Conservation (phyloP, 2,113 vertebrate species). For the Rostratula benghalensis region DNA sequence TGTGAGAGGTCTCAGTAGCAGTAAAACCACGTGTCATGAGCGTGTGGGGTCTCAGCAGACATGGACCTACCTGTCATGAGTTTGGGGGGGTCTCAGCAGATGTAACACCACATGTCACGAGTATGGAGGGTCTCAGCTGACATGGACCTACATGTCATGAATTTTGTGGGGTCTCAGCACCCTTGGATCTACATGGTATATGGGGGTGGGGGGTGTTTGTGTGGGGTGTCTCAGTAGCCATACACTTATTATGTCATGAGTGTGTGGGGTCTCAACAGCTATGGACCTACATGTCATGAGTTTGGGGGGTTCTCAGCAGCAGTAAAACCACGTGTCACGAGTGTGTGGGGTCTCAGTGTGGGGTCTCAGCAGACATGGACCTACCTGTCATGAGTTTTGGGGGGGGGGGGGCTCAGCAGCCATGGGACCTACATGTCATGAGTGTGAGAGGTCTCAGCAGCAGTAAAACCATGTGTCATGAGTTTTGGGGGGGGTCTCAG, state of each 20-base stretch:
- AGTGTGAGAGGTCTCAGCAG: too few relatives aligned
- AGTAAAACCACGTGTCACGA: fast-evolving
- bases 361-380: background rate
- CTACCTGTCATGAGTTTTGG: background rate
- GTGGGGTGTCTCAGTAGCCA: too few relatives aligned
- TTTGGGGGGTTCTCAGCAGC: background rate
- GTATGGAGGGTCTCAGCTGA: background rate
- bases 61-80: too few relatives aligned
- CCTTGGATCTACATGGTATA: too few relatives aligned
- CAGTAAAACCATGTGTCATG: too few relatives aligned
- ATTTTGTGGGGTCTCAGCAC: background rate
- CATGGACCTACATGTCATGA: fast-evolving
- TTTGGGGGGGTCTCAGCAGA: background rate
- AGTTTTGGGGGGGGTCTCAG: background rate
- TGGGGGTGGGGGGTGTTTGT: too few relatives aligned
- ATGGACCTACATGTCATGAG: background rate
- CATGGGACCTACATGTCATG: too few relatives aligned
- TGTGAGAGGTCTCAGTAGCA: too few relatives aligned
- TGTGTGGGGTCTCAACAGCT: background rate
- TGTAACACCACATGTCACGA: too few relatives aligned
- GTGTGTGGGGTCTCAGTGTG: too few relatives aligned
- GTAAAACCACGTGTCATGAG: background rate
- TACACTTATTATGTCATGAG: too few relatives aligned
- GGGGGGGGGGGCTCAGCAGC: too few relatives aligned
- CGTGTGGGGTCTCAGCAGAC: background rate